Base-by-base conservation (phyloP, 2,888 invertebrate species). In the Volucella inflata region DNA sequence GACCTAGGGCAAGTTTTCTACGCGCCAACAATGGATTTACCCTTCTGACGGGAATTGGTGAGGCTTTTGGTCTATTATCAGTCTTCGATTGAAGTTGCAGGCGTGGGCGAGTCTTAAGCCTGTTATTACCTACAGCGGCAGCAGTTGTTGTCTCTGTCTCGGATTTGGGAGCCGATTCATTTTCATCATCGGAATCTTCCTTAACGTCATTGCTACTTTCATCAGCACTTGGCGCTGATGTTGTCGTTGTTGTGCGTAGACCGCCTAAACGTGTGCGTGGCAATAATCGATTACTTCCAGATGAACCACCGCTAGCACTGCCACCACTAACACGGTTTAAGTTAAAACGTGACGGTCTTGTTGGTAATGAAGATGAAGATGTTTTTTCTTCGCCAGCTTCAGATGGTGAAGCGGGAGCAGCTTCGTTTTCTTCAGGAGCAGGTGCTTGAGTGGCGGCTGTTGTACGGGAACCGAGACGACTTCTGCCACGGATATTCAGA, bases 11-110 rank as follows among this genome's bases (percentile, higher is more conserved):
- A 60, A 91, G 87, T 50, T 92, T 91, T 67, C 92, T 89, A 87
- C 92, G 90, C 72, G 91, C 91, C 72, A 92, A 88, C 83, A 92
- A 87, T 50, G 92, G 92, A 87, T 92, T 92, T 36, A 90, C 89
- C 88, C 91, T 92, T 65, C 92, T 90, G 16, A 89, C 80, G 10
- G 89, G 74, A 11, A 89, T 79, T 57, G 88, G 70, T 21, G 88
- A 89, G 68, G 88, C 68, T 83, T 89, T 91, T 40, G 89, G 89
- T 88, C 90, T 91, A 74, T 88, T 90, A 79, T 91, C 90, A 91
- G 91, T 91, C 90, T 91, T 92, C 87, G 90, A 88, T 87, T 90
- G 89, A 80, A 89, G 89, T 87, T 91, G 90, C 75, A 92, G 89
- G 87, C 92, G 91, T 89, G 92, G 92, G 71, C 92, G 91, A 83